Base-by-base conservation (phyloP, 2,797 vertebrate species). In the Synaphobranchus kaupii region DNA sequence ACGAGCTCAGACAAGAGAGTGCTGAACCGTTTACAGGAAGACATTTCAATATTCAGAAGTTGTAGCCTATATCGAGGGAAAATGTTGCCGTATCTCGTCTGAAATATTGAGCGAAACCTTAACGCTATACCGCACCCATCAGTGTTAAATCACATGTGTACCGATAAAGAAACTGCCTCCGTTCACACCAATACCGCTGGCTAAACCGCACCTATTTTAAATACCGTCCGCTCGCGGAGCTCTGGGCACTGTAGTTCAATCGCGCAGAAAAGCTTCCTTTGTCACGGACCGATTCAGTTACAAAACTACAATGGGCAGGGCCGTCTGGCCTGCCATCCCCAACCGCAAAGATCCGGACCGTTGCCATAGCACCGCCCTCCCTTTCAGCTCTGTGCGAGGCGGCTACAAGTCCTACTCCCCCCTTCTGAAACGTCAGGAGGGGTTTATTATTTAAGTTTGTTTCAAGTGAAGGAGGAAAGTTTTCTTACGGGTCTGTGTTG, bases 401-500 rank as follows among this genome's bases (percentile, higher is more conserved):
- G 48, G 86, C 52, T 68, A 60, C 87, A 56, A 81, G 73, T 47
- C 4, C 6, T n/a, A 20, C 85, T 56, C 88, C 90, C 93, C 93
- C 92, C 91, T 90, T 85, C 63, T 3, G 63, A 84, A 54, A 91
- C 94, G 95, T 94, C 94, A 95, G 81, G 90, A 91, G 89, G 92
- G 88, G 92, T 92, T 91, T 87, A 86, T 93, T 95, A 95, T 93
- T 95, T 95, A 94, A 95, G 89, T 56, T 89, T 94, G 94, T 92
- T 88, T 91, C 91, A 87, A 83, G 88, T 84, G 88, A 52, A 76
- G 44, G 85, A 89, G 90, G 58, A 87, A 88, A 87, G 91, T 91
- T 92, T 94, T 94, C 91, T 85, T 85, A 91, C 88, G 91, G 88
- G 90, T 92, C 91, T 66, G 88, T 89, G 95, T 95, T 93, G 94